Conservation (phyloP, 2,797 vertebrate species). For the Sebastes wilsoni region DNA sequence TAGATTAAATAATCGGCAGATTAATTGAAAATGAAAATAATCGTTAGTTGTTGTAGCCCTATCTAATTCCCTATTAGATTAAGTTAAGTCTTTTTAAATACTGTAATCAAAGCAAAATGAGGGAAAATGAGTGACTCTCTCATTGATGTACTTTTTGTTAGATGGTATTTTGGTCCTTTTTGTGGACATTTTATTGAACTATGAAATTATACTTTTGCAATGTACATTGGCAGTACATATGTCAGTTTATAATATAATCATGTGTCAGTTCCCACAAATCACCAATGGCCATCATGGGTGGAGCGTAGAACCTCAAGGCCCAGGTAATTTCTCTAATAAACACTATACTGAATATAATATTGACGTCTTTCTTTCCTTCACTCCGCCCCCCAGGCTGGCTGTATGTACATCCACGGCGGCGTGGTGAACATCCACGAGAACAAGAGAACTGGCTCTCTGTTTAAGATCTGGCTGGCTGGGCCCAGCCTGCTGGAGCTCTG, state of each 20-base stretch:
- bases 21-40: no score
- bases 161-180: background rate
- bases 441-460: constrained; percentile 96
- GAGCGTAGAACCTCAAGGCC: background rate
- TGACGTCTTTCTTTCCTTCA: background rate
- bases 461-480: constrained; percentile 97
- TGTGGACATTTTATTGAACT: no score
- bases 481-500: constrained; percentile 97
- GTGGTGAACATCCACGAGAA: constrained; percentile 98
- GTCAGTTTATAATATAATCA: no score
- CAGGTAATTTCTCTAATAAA: background rate
- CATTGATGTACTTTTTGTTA: background rate
- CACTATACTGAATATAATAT: background rate
- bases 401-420: constrained; percentile 98
- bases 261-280: background rate
- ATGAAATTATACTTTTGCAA: no score
- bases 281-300: background rate
- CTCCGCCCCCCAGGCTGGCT: constrained; percentile 86
- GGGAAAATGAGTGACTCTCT: background rate
- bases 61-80: background rate
- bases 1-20: no score
- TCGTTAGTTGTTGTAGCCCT: no score
- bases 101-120: background rate
- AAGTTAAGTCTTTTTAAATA: background rate
- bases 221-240: no score